Base-by-base conservation (phyloP, 2,888 invertebrate genomes). In the Leucoma salicis region DNA sequence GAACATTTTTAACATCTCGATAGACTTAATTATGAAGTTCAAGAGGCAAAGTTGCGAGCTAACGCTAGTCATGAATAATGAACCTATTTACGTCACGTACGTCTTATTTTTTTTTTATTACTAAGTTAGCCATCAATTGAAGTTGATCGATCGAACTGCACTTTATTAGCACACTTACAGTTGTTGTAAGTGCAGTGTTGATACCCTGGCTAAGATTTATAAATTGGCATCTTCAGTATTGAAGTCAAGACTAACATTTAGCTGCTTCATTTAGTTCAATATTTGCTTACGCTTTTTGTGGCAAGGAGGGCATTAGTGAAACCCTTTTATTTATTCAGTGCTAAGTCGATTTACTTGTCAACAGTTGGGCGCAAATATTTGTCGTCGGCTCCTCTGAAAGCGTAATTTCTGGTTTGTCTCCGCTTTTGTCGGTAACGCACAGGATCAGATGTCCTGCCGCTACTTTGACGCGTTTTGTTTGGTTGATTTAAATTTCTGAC, bases 341-440 rank as follows among this genome's bases (percentile, higher is more conserved):
- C 78, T 87, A 85, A 89, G 88, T 79, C 86, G 83, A 87, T 88
- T 88, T 86, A 77, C 85, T 74, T 83, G 89, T 88, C 82, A 83
- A 87, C 83, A 85, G 68, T 57, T 59, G 52, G 57, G 37, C 24
- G 66, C 74, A 82, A 89, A 89, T 87, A 86, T 89, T 88, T 74
- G 65, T 66, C 66, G 72, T 68, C 87, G 85, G 89, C 79, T 77
- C 53, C 78, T 84, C 82, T 84, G 75, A 66, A 40, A 70, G 75
- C 73, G 72, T 87, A 83, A 87, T 86, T 86, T 41, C 15, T 28
- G 38, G 63, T 63, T 59, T 63, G 60, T 59, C 60, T 63, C 47
- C 21, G 46, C 41, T 38, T 46, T 46, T 46, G 44, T 45, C 44
- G 44, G 44, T 36, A 31, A 14, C 27, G 24, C 16, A 29, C 34